Conservation (phyloP, 2,113 vertebrate genomes). For the Oriolus oriolus region DNA sequence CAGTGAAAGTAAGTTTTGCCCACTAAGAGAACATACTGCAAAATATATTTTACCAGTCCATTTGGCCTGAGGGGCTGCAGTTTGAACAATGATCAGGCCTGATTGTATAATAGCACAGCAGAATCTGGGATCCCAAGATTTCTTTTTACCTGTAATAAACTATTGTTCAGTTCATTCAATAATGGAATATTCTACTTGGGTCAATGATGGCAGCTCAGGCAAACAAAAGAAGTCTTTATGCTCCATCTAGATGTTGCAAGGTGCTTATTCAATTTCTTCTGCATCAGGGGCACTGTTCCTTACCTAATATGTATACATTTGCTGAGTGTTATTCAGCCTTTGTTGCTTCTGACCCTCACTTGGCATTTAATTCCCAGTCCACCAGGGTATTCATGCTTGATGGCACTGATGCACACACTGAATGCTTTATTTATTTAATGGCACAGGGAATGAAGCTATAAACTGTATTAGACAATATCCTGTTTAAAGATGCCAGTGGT, state of each 20-base stretch:
- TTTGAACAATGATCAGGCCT: background rate
- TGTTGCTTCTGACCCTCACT: conserved; percentile 82
- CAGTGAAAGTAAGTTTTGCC: background rate
- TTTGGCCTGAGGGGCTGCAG: background rate
- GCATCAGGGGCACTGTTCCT: conserved; percentile 66
- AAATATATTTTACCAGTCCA: background rate
- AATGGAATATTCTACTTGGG: conserved; percentile 72
- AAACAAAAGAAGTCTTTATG: conserved; percentile 77
- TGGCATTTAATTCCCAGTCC: conserved; percentile 84
- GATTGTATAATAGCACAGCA: conserved; percentile 37
- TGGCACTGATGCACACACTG: conserved; percentile 74
- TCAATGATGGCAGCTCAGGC: conserved; percentile 69
- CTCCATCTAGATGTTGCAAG: conserved; percentile 67
- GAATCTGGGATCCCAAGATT: conserved; percentile 47
- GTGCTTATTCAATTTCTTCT: conserved; percentile 75
- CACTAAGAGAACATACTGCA: background rate
- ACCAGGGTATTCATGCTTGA: conserved; percentile 78
- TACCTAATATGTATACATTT: conserved; percentile 81
- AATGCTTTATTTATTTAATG: conserved; percentile 76
- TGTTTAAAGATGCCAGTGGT: conserved; percentile 52
- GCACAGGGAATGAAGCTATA: conserved; percentile 58
- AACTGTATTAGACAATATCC: conserved; percentile 64
- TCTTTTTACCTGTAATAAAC: conserved; percentile 74
- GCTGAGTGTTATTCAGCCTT: conserved; percentile 79
- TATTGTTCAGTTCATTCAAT: conserved; percentile 73